Evolutionary conservation across 2,888 invertebrate species (phyloP), one percentile per base, ranked within the genome.

Genomic region (Pseudeuparius sepicola): DNA sequence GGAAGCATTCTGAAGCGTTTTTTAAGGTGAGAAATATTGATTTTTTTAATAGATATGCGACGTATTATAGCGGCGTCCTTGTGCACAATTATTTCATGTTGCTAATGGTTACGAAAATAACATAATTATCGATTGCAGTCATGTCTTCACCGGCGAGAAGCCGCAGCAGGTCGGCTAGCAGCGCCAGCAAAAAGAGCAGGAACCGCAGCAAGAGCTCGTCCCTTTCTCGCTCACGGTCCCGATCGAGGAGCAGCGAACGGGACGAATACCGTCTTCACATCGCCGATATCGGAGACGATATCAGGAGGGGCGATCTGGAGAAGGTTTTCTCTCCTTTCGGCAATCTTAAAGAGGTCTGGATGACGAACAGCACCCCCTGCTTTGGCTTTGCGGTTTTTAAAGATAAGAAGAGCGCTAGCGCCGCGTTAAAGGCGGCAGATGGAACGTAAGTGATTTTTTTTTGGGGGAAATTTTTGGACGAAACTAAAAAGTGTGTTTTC

Each of bases 331-430:
- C 66, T 15, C 68, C 67, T 40, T 71, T 63, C 53, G 73, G 71
- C 2, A 58, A 57, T 12, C 46, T 71, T 11, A 60, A 63, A 41
- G 73, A 73, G 49, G 63, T 71, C 4, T 73, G 71, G 71, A 62
- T 73, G 54, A 71, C 71, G 1, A 64, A 66, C 41, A 70, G 68
- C 44, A 68, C 70, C 6, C 73, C 71, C 1, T 70, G 71, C 47
- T 73, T 72, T 60, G 71, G 71, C n/a, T 72, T 73, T 58, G 65
- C 71, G 31, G 70, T 71, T 6, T 73, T 60, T 52, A 66, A 66
- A 47, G 63, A 66, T 42, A 65, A 64, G 45, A 67, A 68, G 46
- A 65, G 68, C 53, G 71, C 71, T 11, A 61, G 59, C 35, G 59
- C 60, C 32, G 67, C 66, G 9, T 43, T 66, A 14, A 61, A 60